phyloP scores from a whole-genome alignment of 2,888 invertebrate species.

The Netelia inedita region DNA sequence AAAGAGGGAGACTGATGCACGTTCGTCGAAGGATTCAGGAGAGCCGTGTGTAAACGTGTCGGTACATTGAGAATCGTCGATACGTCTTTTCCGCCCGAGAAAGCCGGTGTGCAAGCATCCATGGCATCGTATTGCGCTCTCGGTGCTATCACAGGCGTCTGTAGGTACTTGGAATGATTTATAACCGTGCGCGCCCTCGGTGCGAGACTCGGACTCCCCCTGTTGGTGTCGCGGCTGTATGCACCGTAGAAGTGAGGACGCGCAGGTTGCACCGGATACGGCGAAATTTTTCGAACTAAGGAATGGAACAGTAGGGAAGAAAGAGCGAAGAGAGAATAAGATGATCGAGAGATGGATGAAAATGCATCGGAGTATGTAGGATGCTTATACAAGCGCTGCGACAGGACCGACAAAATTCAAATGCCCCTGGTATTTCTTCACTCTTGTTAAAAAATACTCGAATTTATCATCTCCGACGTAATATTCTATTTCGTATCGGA shows the following conservation, averaged over 20 bases:
- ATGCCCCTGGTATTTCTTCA: background rate
- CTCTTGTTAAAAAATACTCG: background rate
- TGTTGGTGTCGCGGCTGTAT: conserved; percentile 14
- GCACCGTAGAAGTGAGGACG: background rate
- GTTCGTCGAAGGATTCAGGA: conserved; percentile 43
- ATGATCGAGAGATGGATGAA: background rate
- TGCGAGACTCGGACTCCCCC: background rate
- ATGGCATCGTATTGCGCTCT: conserved; percentile 25
- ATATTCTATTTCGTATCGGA: background rate
- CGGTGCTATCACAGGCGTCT: conserved; percentile 65
- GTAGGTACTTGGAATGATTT: conserved; percentile 76
- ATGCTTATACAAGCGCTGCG: background rate
- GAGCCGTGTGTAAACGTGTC: conserved; percentile 10
- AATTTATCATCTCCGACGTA: conserved; percentile 1
- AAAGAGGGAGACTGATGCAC: conserved; percentile 29
- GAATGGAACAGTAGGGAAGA: background rate
- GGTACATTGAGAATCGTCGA: conserved; percentile 56
- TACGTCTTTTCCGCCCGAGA: conserved; percentile 53
- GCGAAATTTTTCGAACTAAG: conserved; percentile 2
- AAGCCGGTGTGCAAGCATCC: conserved; percentile 29
- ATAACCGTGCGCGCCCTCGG: conserved; percentile 52
- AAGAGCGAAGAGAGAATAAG: background rate
- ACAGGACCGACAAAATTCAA: background rate
- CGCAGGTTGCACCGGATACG: background rate
- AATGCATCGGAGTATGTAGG: background rate